Evolutionary conservation across 2,113 vertebrate genomes (phyloP), one percentile per base, ranked within the genome.

Genomic region (Tychaedon coryphoeus): DNA sequence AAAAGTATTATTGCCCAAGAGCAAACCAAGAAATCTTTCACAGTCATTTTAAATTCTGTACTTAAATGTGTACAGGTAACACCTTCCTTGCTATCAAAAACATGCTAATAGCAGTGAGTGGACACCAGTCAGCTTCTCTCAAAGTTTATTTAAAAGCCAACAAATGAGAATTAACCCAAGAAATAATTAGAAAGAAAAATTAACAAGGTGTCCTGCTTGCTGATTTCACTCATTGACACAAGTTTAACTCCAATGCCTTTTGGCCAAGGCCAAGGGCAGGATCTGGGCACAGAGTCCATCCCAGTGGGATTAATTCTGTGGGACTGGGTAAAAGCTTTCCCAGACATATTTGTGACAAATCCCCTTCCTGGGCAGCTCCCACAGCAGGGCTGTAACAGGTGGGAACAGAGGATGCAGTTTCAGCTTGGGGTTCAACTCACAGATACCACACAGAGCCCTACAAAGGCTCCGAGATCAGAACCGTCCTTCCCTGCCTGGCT

Each of bases 401-500:
- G 48, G 51, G 76, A 48, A 7, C 9, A 42, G 16, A 64, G 43
- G 57, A 22, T 19, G 57, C 61, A 69, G 40, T 1, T 61, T 24
- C 65, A 94, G 48, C 60, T n/a, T 31, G 3, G 38, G 2, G 1
- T 28, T 48, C 51, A 67, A 22, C 7, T 28, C 64, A 12, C 3
- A 24, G 58, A 14, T 15, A 19, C 34, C 82, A 40, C 50, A 58
- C 53, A 54, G 3, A 77, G 36, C 13, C 45, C 29, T 19, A 6
- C 45, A 34, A 25, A 51, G 66, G 56, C 64, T 53, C 34, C 0
- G 4, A 1, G 50, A 62, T 14, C 34, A 73, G 23, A 67, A 5
- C 65, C 2, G 0, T 7, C 50, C 66, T n/a, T 62, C 50, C 50
- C 38, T 43, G 51, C 64, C 84, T 12, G 7, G 0, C 4, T 22